Percentiles rank a stretch among this genome's conserved stretches.
These are phyloP conservation scores for Uropetala carovei DNA, from an alignment of 2,888 invertebrate genomes.

Conservation along the genomic window DNA sequence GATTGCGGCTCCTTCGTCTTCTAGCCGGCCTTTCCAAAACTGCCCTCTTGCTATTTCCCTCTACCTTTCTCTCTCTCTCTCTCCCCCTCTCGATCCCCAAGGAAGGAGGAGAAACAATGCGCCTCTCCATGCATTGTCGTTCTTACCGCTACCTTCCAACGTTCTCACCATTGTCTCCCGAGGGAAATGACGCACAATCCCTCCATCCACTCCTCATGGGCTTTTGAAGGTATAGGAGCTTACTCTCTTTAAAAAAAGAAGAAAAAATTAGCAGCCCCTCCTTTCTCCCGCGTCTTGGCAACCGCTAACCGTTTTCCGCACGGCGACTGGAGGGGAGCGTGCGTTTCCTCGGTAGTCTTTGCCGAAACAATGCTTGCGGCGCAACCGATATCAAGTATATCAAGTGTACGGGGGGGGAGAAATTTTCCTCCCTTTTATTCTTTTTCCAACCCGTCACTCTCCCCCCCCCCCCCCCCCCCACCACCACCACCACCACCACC, in stretches of 20 bases:
- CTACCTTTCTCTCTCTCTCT: not conserved
- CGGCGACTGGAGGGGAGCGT: not conserved
- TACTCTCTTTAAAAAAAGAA: too few relatives aligned
- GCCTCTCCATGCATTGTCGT: not conserved
- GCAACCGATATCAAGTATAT: not conserved
- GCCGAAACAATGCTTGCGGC: constrained; percentile 10
- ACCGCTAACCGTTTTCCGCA: not conserved
- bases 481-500: too few relatives aligned
- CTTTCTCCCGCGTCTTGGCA: not conserved
- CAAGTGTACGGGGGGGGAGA: not conserved
- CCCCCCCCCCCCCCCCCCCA: not conserved
- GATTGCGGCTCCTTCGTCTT: not conserved
- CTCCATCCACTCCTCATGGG: not conserved
- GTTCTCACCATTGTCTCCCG: constrained; percentile 20
- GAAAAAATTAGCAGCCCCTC: too few relatives aligned
- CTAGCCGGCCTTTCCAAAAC: not conserved
- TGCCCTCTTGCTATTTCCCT: not conserved
- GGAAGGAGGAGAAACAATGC: not conserved
- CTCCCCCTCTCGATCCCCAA: not conserved
- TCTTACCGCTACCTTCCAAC: constrained; percentile 1
- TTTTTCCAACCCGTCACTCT: not conserved
- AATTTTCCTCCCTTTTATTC: not conserved
- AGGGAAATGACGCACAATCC: not conserved
- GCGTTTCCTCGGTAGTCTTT: not conserved
- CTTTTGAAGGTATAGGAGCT: not conserved